phyloP scores from a whole-genome alignment of 2,797 vertebrate species.

The Hyperoplus lanceolatus region DNA sequence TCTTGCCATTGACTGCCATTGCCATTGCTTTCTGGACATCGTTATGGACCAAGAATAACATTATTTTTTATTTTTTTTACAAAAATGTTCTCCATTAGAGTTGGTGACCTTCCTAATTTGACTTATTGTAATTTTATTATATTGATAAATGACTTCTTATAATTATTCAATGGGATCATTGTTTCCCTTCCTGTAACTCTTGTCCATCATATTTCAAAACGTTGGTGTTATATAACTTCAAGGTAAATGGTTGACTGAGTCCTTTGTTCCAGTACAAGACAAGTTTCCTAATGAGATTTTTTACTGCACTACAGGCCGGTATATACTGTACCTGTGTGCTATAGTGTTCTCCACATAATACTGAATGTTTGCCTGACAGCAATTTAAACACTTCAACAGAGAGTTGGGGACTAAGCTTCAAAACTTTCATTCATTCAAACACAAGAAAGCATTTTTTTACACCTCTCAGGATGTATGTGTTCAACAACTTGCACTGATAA shows the following conservation, averaged over 20 bases:
- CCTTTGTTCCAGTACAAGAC: neutral
- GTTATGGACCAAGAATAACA: neutral
- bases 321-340: neutral
- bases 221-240: neutral
- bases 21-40: neutral
- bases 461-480: neutral
- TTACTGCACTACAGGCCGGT: neutral
- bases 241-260: slow-evolving; percentile 17
- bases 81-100: neutral
- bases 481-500: neutral
- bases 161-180: neutral
- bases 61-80: neutral
- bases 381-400: neutral
- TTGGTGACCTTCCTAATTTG: neutral
- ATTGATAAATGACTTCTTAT: neutral
- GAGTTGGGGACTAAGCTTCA: neutral
- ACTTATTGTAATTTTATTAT: no score
- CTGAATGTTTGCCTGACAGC: neutral
- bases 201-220: neutral
- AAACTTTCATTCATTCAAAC: neutral
- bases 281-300: neutral
- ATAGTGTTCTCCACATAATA: neutral
- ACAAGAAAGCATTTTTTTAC: neutral
- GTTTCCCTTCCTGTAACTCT: neutral
- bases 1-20: no score